Evolutionary conservation across 2,113 vertebrate genomes (phyloP).

Genomic region (Chiloscyllium plagiosum): DNA sequence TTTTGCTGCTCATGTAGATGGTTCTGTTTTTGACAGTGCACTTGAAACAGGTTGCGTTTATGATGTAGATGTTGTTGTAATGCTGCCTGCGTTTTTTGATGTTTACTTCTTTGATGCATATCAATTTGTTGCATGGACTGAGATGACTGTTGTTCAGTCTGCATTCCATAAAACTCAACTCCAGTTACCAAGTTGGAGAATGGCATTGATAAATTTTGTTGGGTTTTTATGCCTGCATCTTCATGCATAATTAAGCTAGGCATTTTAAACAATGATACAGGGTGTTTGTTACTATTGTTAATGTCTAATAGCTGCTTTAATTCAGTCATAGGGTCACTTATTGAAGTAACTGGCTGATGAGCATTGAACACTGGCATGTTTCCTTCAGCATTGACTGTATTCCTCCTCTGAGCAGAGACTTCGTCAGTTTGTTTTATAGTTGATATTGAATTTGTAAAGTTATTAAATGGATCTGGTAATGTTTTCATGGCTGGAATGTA

Average conservation of each 20-base stretch:
- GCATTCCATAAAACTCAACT: conserved; percentile 48
- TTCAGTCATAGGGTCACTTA: conserved; percentile 80
- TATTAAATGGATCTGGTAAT: conserved; percentile 45
- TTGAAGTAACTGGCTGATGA: conserved; percentile 52
- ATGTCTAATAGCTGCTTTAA: conserved; percentile 80
- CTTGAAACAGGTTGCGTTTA: conserved; percentile 84
- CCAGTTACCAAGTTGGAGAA: conserved; percentile 48
- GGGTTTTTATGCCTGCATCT: conserved; percentile 52
- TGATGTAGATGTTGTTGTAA: conserved; percentile 93
- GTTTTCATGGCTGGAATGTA: conserved; percentile 41
- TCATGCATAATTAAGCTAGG: conserved; percentile 57
- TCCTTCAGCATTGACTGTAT: background rate
- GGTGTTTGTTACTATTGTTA: conserved; percentile 68
- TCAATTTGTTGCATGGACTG: conserved; percentile 41
- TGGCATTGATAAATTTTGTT: conserved; percentile 44
- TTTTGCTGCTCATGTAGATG: conserved; percentile 62
- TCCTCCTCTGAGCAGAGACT: conserved; percentile 37
- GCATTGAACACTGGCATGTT: conserved; percentile 55
- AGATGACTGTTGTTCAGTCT: conserved; percentile 55
- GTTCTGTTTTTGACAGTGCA: conserved; percentile 48
- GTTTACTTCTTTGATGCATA: conserved; percentile 45
- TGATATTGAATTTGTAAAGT: conserved; percentile 34
- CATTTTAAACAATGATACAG: conserved; percentile 68
- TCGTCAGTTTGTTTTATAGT: conserved; percentile 44
- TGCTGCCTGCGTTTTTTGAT: conserved; percentile 82